phyloP scores from a whole-genome alignment of 1,140 invertebrate genomes.

The Antheraea pernyi region DNA sequence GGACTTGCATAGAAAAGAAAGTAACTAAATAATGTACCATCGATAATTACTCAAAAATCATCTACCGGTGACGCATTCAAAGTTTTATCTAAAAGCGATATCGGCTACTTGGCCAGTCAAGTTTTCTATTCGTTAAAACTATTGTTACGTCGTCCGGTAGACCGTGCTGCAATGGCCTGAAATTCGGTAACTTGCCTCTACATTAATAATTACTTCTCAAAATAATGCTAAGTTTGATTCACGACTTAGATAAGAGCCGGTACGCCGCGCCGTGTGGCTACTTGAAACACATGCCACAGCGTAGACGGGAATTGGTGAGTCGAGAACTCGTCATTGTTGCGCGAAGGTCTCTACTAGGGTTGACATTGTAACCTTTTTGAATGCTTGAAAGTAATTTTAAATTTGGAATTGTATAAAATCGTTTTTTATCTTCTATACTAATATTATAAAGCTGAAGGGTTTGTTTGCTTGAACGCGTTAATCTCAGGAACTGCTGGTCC shows the following conservation, averaged over 20 bases:
- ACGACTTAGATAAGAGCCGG: conserved; percentile 62
- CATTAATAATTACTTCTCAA: conserved; percentile 79
- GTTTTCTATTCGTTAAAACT: conserved; percentile 73
- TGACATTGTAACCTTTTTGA: neutral
- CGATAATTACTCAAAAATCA: conserved; percentile 59
- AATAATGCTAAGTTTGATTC: conserved; percentile 73
- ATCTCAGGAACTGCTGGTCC: too few relatives aligned
- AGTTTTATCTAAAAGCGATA: conserved; percentile 60
- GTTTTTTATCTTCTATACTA: too few relatives aligned
- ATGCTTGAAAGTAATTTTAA: too few relatives aligned
- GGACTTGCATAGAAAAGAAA: conserved; percentile 13
- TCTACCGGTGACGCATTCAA: conserved; percentile 62
- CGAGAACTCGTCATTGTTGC: neutral
- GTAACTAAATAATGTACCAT: conserved; percentile 29
- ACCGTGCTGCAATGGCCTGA: conserved; percentile 56
- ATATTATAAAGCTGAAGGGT: too few relatives aligned
- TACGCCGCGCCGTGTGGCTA: conserved; percentile 47
- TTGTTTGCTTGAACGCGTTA: too few relatives aligned
- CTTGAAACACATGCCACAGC: conserved; percentile 26
- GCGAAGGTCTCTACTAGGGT: neutral
- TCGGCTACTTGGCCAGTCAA: conserved; percentile 67
- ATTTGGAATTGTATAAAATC: too few relatives aligned
- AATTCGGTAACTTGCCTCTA: conserved; percentile 71
- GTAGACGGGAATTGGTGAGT: neutral
- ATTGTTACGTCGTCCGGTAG: conserved; percentile 46